Evolutionary conservation across 1,140 invertebrate species (phyloP), one percentile per base, ranked within the genome.

Genomic region (Aphelenchoides avenae): DNA sequence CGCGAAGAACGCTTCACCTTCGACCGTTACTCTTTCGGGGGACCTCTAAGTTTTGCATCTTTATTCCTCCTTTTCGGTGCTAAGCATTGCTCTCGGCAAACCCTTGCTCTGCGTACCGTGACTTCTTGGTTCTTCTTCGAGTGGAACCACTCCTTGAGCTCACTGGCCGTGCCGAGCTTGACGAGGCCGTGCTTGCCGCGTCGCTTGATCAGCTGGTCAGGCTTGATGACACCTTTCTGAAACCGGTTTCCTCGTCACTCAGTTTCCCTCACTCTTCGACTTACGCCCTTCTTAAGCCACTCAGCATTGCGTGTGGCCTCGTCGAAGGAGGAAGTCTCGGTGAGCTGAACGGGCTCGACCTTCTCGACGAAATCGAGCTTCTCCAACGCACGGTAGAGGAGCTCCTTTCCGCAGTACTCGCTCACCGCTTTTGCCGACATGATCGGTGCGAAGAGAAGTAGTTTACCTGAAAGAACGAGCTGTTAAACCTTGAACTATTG

Each of bases 401-500:
- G 81, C 71, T 88, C 85, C 79, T 98, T 98, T 41, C 93, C 94
- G 42, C 89, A 89, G 37, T 87, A 90, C 82, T 98, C 94, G 71
- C 87, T 85, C 68, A 98, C 93, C 47, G 92, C 92, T 83, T 97
- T 97, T 15, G 94, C 93, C 60, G 93, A 93, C 94, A 98, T 98
- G n/a, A n/a, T n/a, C n/a, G n/a, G n/a, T n/a, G n/a, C n/a, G 20
- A 30, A 13, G 5, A 49, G 7, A 6, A 7, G 24, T 20, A 5
- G 5, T 43, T 43, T 15, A 15, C 41, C 6, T 11, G 7, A 6
- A 6, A 6, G 20, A 49, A 26, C 46, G n/a, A n/a, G n/a, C n/a
- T n/a, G n/a, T n/a, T n/a, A n/a, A n/a, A n/a, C n/a, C n/a, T n/a
- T n/a, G n/a, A n/a, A n/a, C n/a, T n/a, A n/a, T n/a, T n/a, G n/a